Base-by-base conservation (phyloP, 2,888 invertebrate species). In the Aleiodes testaceus region DNA sequence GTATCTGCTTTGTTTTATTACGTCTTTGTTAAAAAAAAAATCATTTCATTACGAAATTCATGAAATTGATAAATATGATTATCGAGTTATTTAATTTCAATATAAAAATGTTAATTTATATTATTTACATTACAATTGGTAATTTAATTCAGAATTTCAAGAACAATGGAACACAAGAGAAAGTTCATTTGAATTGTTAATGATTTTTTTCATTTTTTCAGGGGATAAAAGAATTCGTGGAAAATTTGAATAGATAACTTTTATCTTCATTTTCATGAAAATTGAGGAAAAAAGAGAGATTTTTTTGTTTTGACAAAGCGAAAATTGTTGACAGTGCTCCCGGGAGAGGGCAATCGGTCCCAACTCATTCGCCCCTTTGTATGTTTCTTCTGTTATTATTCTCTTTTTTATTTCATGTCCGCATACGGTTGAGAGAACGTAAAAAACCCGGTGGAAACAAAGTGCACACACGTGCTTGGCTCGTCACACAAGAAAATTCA, bases 281-380 rank as follows among this genome's bases (percentile, higher is more conserved):
- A 59, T 36, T 59, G 26, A n/a, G n/a, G 14, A 18, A 12, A 42
- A 59, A 18, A 11, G 16, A 2, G 12, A 14, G 14, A 30, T 4
- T 59, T 59, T 42, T 55, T 55, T 49, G 52, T 36, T 42, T 55
- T 18, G 2, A 42, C 42, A 42, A 26, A 53, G 44, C 18, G 22
- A 49, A 49, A 26, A 12, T 72, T 52, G 66, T 52, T 66, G 61
- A 66, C 66, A 47, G 53, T 66, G 52, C 66, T 64, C 52, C 45
- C 52, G 65, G 20, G 45, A 20, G 67, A 30, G 66, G 52, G 68
- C 59, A 55, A 47, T 59, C 59, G 42, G 36, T 42, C 42, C 18
- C 42, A 42, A 42, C 59, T 42, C 36, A 36, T 14, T 14, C 59
- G 26, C 16, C 36, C 14, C 36, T 59, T 59, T 59, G 14, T 49